Percentiles rank a stretch among this genome's conserved stretches.
These are phyloP conservation scores for Hemibagrus guttatus DNA, from an alignment of 2,797 vertebrate genomes.

Conservation along the genomic window DNA sequence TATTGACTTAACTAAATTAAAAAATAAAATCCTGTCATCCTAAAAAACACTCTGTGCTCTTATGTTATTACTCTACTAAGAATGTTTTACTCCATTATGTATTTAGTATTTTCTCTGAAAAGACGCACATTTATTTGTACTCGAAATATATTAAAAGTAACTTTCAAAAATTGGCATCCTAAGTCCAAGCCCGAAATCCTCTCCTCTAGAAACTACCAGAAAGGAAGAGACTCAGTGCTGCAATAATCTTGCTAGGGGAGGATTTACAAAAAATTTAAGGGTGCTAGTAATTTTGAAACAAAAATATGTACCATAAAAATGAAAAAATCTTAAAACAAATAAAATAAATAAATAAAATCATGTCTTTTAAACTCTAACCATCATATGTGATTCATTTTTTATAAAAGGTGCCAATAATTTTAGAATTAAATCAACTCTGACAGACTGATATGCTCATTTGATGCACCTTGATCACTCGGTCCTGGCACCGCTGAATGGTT, in stretches of 20 bases:
- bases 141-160: neutral
- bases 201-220: too few relatives aligned
- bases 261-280: neutral
- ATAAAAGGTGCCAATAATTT: neutral
- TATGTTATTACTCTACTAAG: neutral
- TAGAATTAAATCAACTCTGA: neutral
- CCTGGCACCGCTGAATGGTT: conserved; percentile 90
- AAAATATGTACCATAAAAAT: neutral
- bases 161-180: neutral
- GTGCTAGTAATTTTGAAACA: neutral
- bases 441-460: neutral
- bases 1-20: neutral
- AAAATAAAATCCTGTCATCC: neutral
- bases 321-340: neutral
- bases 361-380: neutral
- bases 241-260: neutral
- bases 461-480: conserved; percentile 91
- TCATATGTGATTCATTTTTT: neutral
- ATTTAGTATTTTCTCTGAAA: neutral
- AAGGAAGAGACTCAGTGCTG: neutral
- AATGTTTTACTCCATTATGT: neutral
- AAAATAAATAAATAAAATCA: neutral
- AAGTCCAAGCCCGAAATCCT: too few relatives aligned
- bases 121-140: neutral
- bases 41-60: neutral